Conservation (phyloP, 2,113 vertebrate species). For the Channa argus region DNA sequence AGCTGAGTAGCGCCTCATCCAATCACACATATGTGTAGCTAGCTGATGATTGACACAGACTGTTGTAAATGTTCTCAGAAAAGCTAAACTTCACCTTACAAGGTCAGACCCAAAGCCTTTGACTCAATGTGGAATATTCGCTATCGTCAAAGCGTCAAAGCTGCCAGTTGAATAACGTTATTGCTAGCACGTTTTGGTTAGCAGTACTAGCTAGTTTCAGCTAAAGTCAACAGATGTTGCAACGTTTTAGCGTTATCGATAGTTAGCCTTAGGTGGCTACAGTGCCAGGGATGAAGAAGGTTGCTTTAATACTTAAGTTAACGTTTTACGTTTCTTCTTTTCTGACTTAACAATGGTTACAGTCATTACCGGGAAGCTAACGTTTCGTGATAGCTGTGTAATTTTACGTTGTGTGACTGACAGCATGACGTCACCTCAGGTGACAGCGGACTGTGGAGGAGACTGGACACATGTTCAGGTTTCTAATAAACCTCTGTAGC, state of each 20-base stretch:
- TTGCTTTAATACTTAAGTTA: neutral
- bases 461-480: neutral
- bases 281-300: neutral
- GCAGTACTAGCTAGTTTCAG: conserved; percentile 28
- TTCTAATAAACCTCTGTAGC: neutral
- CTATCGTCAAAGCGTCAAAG: no score
- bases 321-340: neutral
- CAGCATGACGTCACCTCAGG: no score
- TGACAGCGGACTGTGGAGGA: neutral
- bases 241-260: no score
- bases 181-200: neutral
- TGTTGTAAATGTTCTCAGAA: conserved; percentile 13
- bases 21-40: neutral
- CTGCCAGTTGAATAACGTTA: neutral
- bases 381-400: no score
- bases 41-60: conserved; percentile 51
- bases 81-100: conserved; percentile 26
- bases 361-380: neutral
- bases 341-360: no score
- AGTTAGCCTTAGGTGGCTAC: neutral
- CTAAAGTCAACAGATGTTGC: neutral
- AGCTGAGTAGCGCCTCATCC: neutral
- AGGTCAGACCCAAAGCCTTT: conserved; percentile 56
- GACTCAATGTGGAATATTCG: no score
- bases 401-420: no score